phyloP scores from a whole-genome alignment of 2,888 invertebrate genomes.

The Erpobdella octoculata region DNA sequence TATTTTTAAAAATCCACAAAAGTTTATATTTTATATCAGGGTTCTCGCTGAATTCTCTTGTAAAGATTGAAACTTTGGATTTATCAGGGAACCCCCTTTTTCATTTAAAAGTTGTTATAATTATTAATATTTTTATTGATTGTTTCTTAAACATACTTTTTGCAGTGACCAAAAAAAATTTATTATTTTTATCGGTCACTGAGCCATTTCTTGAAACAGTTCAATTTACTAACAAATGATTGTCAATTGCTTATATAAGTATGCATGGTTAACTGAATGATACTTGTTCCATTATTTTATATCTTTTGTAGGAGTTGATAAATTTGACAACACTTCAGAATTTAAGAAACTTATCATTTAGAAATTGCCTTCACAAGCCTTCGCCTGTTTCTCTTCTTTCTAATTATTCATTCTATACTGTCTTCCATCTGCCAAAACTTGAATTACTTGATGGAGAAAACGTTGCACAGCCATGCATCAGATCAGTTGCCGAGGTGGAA shows the following conservation, averaged over 20 bases:
- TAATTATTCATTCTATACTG: slow-evolving; percentile 50
- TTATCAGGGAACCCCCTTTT: slow-evolving; percentile 49
- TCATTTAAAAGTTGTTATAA: slow-evolving; percentile 45
- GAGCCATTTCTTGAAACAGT: too few relatives aligned
- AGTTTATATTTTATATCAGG: slow-evolving; percentile 39
- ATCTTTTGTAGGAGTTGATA: too few relatives aligned
- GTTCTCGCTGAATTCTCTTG: slow-evolving; percentile 44
- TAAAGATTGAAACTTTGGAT: slow-evolving; percentile 45
- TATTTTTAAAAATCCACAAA: not conserved
- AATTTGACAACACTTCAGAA: too few relatives aligned
- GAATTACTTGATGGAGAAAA: slow-evolving; percentile 47
- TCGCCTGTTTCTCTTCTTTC: slow-evolving; percentile 49
- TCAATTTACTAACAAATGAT: too few relatives aligned
- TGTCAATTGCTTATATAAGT: too few relatives aligned
- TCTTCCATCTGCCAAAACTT: slow-evolving; percentile 49
- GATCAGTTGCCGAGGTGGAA: slow-evolving; percentile 48
- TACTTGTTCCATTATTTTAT: too few relatives aligned
- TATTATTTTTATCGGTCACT: too few relatives aligned
- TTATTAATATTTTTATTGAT: too few relatives aligned
- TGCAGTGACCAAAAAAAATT: too few relatives aligned
- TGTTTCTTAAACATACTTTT: too few relatives aligned
- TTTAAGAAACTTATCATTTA: slow-evolving; percentile 48
- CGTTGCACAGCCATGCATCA: slow-evolving; percentile 44
- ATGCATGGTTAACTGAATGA: too few relatives aligned
- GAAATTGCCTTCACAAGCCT: slow-evolving; percentile 43